phyloP scores from a whole-genome alignment of 2,888 invertebrate genomes.

The Anagyrus pseudococci region DNA sequence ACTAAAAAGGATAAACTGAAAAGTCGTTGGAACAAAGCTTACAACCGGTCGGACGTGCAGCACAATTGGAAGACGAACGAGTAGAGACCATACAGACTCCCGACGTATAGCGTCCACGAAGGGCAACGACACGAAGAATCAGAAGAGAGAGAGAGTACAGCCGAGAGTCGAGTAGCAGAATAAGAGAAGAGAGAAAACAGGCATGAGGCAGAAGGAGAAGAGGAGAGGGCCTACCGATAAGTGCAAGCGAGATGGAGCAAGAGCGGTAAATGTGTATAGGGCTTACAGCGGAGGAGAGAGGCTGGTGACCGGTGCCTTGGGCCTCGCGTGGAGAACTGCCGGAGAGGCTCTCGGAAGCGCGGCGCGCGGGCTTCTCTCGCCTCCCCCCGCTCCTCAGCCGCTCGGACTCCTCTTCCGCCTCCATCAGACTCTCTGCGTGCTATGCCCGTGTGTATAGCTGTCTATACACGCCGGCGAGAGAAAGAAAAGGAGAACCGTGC shows the following conservation, averaged over 20 bases:
- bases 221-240: background rate
- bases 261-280: background rate
- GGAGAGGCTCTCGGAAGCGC: too few relatives aligned
- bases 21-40: background rate
- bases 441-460: too few relatives aligned
- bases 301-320: conserved; percentile 26
- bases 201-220: background rate
- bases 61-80: too few relatives aligned
- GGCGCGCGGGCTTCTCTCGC: background rate
- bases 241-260: background rate
- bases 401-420: background rate
- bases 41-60: background rate
- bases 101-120: background rate
- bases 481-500: too few relatives aligned
- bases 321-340: conserved; percentile 27
- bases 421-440: too few relatives aligned
- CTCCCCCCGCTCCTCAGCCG: background rate
- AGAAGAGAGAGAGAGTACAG: background rate
- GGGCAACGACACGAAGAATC: background rate
- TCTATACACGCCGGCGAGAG: too few relatives aligned
- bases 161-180: background rate
- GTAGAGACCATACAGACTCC: background rate
- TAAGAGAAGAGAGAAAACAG: background rate
- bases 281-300: background rate
- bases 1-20: background rate